Conservation (phyloP, 2,888 invertebrate species). For the Creontiades dilutus region DNA sequence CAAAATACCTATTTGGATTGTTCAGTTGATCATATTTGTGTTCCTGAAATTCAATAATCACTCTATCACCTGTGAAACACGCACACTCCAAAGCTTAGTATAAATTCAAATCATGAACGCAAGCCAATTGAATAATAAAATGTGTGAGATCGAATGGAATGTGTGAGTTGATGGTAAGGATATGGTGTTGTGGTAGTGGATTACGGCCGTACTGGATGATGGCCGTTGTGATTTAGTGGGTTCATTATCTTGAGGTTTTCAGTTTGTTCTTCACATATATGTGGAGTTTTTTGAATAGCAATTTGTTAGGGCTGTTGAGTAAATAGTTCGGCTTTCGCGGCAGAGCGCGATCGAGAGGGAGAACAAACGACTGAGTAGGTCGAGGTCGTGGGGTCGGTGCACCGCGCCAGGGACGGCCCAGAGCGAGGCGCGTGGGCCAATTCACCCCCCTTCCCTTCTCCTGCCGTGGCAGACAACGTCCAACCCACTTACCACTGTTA, state of each 20-base stretch:
- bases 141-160: too few species aligned
- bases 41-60: too few species aligned
- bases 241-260: background rate
- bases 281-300: background rate
- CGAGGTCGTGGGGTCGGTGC: slow-evolving; percentile 67
- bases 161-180: too few species aligned
- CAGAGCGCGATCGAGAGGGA: slow-evolving; percentile 29
- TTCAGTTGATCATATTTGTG: too few species aligned
- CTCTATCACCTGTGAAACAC: too few species aligned
- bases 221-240: background rate
- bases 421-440: slow-evolving; percentile 26
- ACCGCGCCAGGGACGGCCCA: slow-evolving; percentile 1
- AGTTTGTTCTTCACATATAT: background rate
- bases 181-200: too few species aligned
- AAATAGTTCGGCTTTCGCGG: slow-evolving; percentile 18
- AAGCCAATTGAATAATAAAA: too few species aligned
- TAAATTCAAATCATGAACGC: too few species aligned
- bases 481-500: too few species aligned
- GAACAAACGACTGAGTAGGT: slow-evolving; percentile 60
- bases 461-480: too few species aligned
- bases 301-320: slow-evolving; percentile 10
- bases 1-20: too few species aligned
- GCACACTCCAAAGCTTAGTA: too few species aligned
- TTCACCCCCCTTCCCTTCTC: background rate
- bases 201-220: background rate